Percentiles rank a stretch among this genome's conserved stretches.
phyloP scores from a whole-genome alignment of 2,113 vertebrate genomes.

The Ginglymostoma cirratum region DNA sequence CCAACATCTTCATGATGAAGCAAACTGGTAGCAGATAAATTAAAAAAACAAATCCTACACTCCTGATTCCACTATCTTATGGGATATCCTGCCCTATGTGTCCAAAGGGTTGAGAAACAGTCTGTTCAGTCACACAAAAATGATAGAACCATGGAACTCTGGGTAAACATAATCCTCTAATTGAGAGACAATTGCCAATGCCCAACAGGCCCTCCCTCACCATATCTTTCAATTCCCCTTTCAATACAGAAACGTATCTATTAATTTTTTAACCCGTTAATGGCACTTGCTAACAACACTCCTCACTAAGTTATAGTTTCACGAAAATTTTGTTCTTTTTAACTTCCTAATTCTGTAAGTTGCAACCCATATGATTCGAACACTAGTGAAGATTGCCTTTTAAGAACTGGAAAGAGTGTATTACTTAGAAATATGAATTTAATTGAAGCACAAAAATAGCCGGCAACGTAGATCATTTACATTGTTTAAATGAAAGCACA shows the following conservation, averaged over 20 bases:
- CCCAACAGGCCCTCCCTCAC: neutral
- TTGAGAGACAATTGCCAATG: neutral
- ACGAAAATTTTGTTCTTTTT: neutral
- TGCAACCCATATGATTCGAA: neutral
- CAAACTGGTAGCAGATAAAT: neutral
- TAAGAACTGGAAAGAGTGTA: neutral
- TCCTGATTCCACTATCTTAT: neutral
- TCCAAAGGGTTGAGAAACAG: neutral
- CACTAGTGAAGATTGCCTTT: neutral
- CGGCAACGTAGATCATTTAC: neutral
- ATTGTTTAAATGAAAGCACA: neutral
- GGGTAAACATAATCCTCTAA: neutral
- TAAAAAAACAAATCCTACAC: neutral
- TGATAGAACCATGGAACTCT: neutral
- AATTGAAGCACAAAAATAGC: neutral
- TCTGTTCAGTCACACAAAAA: neutral
- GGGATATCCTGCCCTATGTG: neutral
- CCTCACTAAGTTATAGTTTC: neutral
- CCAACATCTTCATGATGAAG: neutral
- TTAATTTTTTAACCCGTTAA: neutral
- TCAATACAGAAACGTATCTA: neutral
- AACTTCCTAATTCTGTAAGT: neutral
- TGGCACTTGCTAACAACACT: neutral
- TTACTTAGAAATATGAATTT: neutral
- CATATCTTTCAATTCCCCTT: neutral